These are phyloP conservation scores for Nothoprocta pentlandii DNA, from an alignment of 2,113 vertebrate genomes.

Conservation along the genomic window DNA sequence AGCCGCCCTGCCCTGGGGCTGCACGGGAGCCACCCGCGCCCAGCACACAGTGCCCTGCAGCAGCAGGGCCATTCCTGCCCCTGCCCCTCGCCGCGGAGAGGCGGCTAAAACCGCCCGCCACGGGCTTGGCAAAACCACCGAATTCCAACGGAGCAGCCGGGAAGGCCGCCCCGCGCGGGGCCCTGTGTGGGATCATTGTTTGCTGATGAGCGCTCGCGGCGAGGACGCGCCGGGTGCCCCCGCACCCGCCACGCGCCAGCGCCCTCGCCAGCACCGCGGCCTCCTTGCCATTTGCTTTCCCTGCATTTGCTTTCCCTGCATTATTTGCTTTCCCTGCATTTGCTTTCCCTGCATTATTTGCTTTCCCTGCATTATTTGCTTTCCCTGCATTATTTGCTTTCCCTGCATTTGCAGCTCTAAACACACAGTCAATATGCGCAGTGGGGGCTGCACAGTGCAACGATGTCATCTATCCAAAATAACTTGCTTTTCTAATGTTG, in stretches of 20 bases:
- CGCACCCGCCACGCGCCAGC: neutral
- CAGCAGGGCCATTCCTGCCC: fast-evolving
- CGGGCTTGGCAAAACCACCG: neutral
- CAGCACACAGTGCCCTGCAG: neutral
- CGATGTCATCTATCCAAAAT: neutral
- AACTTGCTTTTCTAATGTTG: slow-evolving; percentile 1
- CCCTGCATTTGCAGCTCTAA: neutral
- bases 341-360: too few species aligned
- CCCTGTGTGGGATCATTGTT: neutral
- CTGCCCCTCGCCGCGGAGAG: neutral
- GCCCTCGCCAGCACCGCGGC: neutral
- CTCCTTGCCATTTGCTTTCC: neutral
- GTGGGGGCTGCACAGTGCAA: neutral
- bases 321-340: too few species aligned
- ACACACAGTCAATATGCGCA: neutral
- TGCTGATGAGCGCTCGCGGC: neutral
- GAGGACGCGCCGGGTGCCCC: neutral
- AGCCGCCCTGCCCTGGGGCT: neutral
- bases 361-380: too few species aligned
- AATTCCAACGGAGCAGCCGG: neutral
- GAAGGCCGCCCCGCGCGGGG: fast-evolving
- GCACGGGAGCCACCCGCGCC: neutral
- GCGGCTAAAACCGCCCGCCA: neutral
- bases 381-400: neutral
- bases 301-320: too few species aligned